A percentile compares a stretch with the other conserved stretches of the same genome.
Conservation (phyloP, 2,888 invertebrate species). For the Junonia oenone region DNA sequence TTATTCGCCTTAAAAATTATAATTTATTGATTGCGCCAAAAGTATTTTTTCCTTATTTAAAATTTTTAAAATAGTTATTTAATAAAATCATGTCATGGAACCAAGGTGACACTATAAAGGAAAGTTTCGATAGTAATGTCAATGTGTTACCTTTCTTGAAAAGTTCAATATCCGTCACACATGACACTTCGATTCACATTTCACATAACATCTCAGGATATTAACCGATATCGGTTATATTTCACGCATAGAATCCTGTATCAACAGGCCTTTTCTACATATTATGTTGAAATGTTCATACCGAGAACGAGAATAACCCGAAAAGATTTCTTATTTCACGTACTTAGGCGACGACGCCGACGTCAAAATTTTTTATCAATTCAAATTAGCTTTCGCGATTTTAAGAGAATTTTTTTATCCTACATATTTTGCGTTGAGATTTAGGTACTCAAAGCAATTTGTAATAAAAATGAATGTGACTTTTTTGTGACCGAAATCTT, state of each 20-base stretch:
- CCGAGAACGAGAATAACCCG: neutral
- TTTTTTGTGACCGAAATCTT: neutral
- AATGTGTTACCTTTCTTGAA: neutral
- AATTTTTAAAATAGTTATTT: too few species aligned
- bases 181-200: constrained; percentile 12
- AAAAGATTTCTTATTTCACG: neutral
- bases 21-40: neutral
- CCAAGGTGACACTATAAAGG: neutral
- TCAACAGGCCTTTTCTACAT: constrained; percentile 21
- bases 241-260: constrained; percentile 17
- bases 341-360: neutral
- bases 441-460: neutral
- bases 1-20: too few species aligned
- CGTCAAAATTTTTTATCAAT: constrained; percentile 3
- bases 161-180: constrained; percentile 13
- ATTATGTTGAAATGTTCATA: constrained; percentile 12
- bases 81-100: neutral
- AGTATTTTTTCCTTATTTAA: neutral
- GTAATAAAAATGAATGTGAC: neutral
- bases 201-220: constrained; percentile 3
- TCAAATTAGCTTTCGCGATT: constrained; percentile 2
- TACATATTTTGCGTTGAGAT: neutral
- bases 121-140: neutral
- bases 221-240: constrained; percentile 21
- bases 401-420: neutral